These are phyloP conservation scores for Pelochelys cantorii DNA, from an alignment of 2,797 vertebrate species.

Conservation along the genomic window DNA sequence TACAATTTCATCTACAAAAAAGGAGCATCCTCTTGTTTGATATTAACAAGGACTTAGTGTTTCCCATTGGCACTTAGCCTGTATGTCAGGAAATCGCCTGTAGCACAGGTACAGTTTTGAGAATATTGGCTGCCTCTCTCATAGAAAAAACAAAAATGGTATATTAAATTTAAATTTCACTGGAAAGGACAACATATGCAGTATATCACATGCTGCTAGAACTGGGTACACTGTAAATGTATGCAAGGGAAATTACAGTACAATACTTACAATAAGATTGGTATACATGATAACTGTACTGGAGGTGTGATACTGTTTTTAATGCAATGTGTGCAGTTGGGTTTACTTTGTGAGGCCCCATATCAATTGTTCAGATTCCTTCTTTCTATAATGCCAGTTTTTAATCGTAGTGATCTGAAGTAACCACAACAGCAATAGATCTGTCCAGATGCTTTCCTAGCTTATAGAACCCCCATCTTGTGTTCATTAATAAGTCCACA, in stretches of 20 bases:
- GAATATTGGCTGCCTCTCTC: not conserved
- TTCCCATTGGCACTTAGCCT: not conserved
- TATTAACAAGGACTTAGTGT: not conserved
- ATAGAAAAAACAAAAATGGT: not conserved
- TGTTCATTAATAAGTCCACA: not conserved
- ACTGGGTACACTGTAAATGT: not conserved
- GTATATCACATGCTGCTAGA: not conserved
- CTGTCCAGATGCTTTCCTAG: not conserved
- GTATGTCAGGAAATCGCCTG: not conserved
- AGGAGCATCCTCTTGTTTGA: not conserved
- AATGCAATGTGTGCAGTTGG: not conserved
- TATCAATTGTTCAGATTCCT: not conserved
- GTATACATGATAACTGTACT: not conserved
- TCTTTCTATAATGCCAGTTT: not conserved
- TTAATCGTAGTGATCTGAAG: not conserved
- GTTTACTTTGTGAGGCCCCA: not conserved
- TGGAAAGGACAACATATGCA: not conserved
- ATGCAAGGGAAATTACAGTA: not conserved
- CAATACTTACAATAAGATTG: not conserved
- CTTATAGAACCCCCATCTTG: not conserved
- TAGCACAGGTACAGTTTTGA: not conserved
- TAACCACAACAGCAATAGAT: not conserved
- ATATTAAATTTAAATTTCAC: not conserved
- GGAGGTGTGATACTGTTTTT: not conserved
- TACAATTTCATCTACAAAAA: slow-evolving; percentile 33